phyloP scores from a whole-genome alignment of 2,888 invertebrate genomes.

The Mellilla xanthometata region DNA sequence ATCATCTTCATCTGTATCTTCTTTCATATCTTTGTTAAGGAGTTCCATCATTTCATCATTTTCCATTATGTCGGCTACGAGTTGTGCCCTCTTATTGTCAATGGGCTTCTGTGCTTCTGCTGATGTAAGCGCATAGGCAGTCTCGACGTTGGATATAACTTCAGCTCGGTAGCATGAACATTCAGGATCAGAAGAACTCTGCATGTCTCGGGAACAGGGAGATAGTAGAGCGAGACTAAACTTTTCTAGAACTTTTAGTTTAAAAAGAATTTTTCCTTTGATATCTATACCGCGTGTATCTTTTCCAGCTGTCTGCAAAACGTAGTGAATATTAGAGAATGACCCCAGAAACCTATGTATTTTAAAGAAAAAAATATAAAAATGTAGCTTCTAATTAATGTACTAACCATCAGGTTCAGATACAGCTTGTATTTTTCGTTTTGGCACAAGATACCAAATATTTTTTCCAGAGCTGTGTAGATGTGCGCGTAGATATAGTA shows the following conservation, averaged over 20 bases:
- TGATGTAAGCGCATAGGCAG: slow-evolving; percentile 53
- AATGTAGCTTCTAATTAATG: no score
- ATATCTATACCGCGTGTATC: slow-evolving; percentile 63
- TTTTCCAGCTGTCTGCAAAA: slow-evolving; percentile 60
- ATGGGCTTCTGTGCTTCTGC: slow-evolving; percentile 41
- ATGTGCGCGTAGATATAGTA: slow-evolving; percentile 74
- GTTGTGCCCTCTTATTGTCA: slow-evolving; percentile 64
- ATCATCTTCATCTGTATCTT: slow-evolving; percentile 39
- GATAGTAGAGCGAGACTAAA: slow-evolving; percentile 68
- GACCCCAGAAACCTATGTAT: no score
- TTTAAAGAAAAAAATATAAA: no score
- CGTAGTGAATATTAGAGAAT: no score
- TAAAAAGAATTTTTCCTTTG: slow-evolving; percentile 69
- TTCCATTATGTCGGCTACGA: slow-evolving; percentile 72
- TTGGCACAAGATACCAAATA: slow-evolving; percentile 65
- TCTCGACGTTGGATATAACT: slow-evolving; percentile 45
- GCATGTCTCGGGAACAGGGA: slow-evolving; percentile 57
- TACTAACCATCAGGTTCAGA: slow-evolving; percentile 60
- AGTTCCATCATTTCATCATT: slow-evolving; percentile 72
- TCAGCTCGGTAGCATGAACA: slow-evolving; percentile 63
- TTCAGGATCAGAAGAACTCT: slow-evolving; percentile 28
- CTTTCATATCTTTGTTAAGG: slow-evolving; percentile 48
- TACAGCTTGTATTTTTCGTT: slow-evolving; percentile 69
- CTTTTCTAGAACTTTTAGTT: slow-evolving; percentile 71
- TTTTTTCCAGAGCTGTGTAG: slow-evolving; percentile 73